phyloP scores from a whole-genome alignment of 2,888 invertebrate genomes.

The Atrina japonica region DNA sequence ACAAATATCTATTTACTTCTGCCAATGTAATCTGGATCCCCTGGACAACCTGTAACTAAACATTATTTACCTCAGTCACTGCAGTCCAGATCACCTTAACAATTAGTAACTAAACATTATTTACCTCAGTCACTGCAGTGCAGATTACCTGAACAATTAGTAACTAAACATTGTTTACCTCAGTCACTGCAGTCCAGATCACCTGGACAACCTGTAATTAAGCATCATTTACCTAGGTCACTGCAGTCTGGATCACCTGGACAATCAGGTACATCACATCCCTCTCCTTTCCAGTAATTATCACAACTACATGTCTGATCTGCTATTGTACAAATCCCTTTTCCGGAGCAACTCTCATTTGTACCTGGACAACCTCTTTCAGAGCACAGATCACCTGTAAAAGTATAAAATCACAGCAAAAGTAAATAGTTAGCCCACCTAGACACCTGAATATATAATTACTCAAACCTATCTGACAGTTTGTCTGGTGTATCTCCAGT shows the following conservation, averaged over 20 bases:
- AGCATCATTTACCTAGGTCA: slow-evolving; percentile 51
- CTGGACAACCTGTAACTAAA: slow-evolving; percentile 63
- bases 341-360: slow-evolving; percentile 58
- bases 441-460: neutral
- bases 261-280: slow-evolving; percentile 63
- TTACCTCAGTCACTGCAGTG: slow-evolving; percentile 42
- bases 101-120: slow-evolving; percentile 56
- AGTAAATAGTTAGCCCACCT: neutral
- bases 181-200: slow-evolving; percentile 38
- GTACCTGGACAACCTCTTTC: slow-evolving; percentile 64
- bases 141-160: slow-evolving; percentile 62
- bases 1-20: too few relatives aligned
- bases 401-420: neutral
- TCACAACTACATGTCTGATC: slow-evolving; percentile 65
- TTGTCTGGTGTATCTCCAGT: neutral
- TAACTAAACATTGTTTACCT: too few relatives aligned
- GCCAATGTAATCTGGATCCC: slow-evolving; percentile 61
- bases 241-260: slow-evolving; percentile 65
- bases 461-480: neutral
- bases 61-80: slow-evolving; percentile 56
- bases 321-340: slow-evolving; percentile 59
- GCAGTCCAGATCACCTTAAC: slow-evolving; percentile 66
- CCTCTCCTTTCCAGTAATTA: slow-evolving; percentile 59
- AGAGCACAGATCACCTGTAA: slow-evolving; percentile 58
- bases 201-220: slow-evolving; percentile 62